Conservation (phyloP, 2,797 vertebrate species). For the Pogoniulus pusillus region DNA sequence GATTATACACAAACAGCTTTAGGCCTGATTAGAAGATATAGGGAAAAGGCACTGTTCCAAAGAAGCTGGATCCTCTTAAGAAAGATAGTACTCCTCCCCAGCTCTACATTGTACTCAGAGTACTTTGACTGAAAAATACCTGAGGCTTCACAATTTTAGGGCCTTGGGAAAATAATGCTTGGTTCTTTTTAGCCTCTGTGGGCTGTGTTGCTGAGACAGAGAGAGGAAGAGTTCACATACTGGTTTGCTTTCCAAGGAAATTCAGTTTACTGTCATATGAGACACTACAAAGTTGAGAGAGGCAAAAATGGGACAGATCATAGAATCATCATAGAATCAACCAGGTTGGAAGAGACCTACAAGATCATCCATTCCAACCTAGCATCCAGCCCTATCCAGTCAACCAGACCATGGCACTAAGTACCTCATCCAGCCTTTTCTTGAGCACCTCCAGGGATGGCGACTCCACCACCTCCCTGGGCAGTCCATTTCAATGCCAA, state of each 20-base stretch:
- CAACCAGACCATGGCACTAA: too few species aligned
- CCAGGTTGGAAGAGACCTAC: too few species aligned
- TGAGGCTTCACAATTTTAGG: neutral
- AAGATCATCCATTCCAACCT: too few species aligned
- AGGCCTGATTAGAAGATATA: neutral
- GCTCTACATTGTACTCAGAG: neutral
- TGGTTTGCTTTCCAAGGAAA: neutral
- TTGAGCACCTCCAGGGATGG: too few species aligned
- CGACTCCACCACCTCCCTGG: too few species aligned
- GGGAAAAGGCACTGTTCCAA: neutral
- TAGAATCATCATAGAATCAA: too few species aligned
- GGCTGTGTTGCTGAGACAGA: neutral
- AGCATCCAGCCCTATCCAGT: too few species aligned
- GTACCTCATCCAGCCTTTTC: too few species aligned
- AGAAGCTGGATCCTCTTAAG: neutral
- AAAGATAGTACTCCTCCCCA: neutral
- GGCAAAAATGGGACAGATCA: neutral
- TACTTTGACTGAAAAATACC: neutral
- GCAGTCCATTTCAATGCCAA: too few species aligned
- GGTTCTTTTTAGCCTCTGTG: accelerated
- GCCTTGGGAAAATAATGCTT: neutral
- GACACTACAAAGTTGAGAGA: neutral
- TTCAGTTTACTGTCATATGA: neutral
- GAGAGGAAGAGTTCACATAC: neutral
- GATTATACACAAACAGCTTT: neutral